Base-by-base conservation (phyloP, 1,140 invertebrate genomes). In the Atta cephalotes region DNA sequence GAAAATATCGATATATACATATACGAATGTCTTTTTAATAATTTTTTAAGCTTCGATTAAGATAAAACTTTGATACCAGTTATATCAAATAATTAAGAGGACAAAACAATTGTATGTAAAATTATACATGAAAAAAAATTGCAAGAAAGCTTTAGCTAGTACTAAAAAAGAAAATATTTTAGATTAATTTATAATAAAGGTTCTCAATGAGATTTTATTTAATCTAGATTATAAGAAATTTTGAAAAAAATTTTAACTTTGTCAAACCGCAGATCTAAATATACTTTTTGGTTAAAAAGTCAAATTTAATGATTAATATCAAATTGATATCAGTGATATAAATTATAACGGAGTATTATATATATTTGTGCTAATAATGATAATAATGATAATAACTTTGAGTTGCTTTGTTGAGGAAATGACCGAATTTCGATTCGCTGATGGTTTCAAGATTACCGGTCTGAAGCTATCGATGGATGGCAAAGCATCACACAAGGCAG, bases 401-500 rank as follows among this genome's bases (percentile, higher is more conserved):
- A 79, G 28, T 45, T 56, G 28, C 25, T 72, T 18, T 66, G 65
- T 10, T 25, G 49, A 49, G 79, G 79, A 82, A 82, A 31, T 74
- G 28, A 39, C n/a, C 68, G 53, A 58, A 39, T 66, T 66, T 79
- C 77, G 78, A 70, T 56, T 82, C 80, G 39, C 66, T 18, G 25
- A 72, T 72, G 53, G 6, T 72, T 74, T 49, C 53, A n/a, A 82
- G 68, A 82, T 82, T 82, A 49, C 68, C 35, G 68, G 25, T 51
- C 53, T 60, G 35, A 72, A 35, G 5, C 16, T 51, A 82, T 72
- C 66, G 66, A 82, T 72, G 51, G 68, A 82, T 74, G n/a, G 39
- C 60, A 39, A 28, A 9, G 68, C 72, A 78, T 81, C 58, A 60
- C 77, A 63, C 58, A 72, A 78, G 14, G 78, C 63, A 76, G 84